phyloP scores from a whole-genome alignment of 2,888 invertebrate genomes.

The Bibio marci region DNA sequence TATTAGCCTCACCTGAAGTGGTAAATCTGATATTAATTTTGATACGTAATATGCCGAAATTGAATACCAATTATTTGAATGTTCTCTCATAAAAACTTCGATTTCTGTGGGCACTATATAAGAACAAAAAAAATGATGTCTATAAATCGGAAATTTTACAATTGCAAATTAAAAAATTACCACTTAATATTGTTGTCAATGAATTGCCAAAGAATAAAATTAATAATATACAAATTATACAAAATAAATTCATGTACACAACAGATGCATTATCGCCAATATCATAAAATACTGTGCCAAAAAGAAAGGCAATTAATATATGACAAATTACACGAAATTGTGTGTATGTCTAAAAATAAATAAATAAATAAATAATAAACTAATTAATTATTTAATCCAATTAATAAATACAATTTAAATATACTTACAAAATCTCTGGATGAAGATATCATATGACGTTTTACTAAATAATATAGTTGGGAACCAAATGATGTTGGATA shows the following conservation, averaged over 20 bases:
- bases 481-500: conserved; percentile 22
- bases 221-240: conserved; percentile 75
- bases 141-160: background rate
- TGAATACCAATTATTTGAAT: conserved; percentile 80
- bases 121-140: background rate
- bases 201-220: conserved; percentile 88
- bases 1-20: conserved; percentile 36
- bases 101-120: conserved; percentile 61
- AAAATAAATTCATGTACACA: conserved; percentile 69
- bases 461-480: conserved; percentile 33
- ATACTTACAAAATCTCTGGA: conserved; percentile 26
- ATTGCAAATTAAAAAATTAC: conserved; percentile 43
- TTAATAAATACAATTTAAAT: background rate
- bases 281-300: conserved; percentile 67
- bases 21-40: conserved; percentile 59
- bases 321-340: conserved; percentile 60
- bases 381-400: background rate
- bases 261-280: conserved; percentile 70
- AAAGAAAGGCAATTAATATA: conserved; percentile 55
- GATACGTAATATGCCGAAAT: conserved; percentile 65
- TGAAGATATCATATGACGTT: conserved; percentile 28
- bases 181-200: conserved; percentile 72
- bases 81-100: conserved; percentile 59
- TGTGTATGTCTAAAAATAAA: conserved; percentile 18
- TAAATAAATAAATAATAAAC: no score